Evolutionary conservation across 2,888 invertebrate genomes (phyloP).

Genomic region (Junonia oenone): DNA sequence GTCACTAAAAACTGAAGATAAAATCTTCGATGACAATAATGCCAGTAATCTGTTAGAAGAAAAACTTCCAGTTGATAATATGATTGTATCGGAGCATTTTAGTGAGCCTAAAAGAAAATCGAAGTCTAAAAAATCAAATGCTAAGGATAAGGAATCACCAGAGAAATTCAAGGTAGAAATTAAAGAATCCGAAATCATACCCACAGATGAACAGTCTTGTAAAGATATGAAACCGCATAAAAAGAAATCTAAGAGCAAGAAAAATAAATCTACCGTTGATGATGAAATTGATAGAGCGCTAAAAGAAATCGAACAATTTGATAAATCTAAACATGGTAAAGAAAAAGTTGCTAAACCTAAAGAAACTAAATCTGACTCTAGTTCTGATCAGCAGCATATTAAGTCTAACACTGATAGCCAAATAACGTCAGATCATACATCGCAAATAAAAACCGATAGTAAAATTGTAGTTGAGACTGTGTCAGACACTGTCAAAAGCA

Average conservation of each 20-base stretch:
- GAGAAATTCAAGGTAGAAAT: background rate
- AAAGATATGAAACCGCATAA: constrained; percentile 40
- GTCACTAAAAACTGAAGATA: background rate
- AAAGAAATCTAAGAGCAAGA: constrained; percentile 53
- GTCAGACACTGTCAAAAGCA: constrained; percentile 20
- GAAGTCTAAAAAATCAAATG: constrained; percentile 12
- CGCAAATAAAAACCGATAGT: background rate
- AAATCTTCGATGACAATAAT: background rate
- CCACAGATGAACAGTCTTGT: constrained; percentile 32
- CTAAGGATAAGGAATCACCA: constrained; percentile 6
- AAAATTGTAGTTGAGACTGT: background rate
- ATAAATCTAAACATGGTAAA: constrained; percentile 42
- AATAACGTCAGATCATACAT: background rate
- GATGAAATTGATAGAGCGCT: constrained; percentile 51
- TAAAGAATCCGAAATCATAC: constrained; percentile 2
- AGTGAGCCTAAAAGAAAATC: constrained; percentile 9
- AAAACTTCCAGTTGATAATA: background rate
- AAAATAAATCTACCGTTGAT: constrained; percentile 41
- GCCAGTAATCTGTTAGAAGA: background rate
- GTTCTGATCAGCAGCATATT: background rate
- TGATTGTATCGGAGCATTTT: background rate
- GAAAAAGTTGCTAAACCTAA: constrained; percentile 11
- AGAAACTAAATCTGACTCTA: background rate
- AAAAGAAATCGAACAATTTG: constrained; percentile 45
- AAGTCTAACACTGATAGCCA: background rate